A percentile compares a stretch with the other conserved stretches of the same genome.
Evolutionary conservation across 2,113 vertebrate genomes (phyloP).

Genomic region (Heloderma charlesbogerti): DNA sequence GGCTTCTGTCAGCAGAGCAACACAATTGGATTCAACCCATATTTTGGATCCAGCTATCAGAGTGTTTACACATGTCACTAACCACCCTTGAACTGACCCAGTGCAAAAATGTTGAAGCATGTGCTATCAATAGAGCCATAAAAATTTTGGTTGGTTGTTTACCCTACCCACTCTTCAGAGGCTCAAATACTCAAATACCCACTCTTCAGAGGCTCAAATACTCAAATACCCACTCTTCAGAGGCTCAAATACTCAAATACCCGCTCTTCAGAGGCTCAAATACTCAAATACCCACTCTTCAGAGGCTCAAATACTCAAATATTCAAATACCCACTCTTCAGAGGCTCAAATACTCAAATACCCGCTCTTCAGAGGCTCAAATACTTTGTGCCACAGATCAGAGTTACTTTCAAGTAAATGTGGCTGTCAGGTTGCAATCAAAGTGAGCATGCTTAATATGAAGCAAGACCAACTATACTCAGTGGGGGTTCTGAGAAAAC

Average conservation of each 20-base stretch:
- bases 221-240: too few species aligned
- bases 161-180: not conserved
- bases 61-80: not conserved
- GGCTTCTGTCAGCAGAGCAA: too few species aligned
- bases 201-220: too few species aligned
- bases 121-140: not conserved
- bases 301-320: too few species aligned
- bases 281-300: too few species aligned
- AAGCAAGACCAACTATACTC: not conserved
- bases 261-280: too few species aligned
- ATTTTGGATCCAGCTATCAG: not conserved
- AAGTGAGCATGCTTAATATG: not conserved
- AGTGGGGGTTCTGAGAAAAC: not conserved
- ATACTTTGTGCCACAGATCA: too few species aligned
- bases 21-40: not conserved
- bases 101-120: not conserved
- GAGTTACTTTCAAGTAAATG: not conserved
- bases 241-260: too few species aligned
- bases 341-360: too few species aligned
- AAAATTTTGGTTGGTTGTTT: not conserved
- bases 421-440: not conserved
- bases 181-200: not conserved
- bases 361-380: not conserved
- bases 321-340: too few species aligned
- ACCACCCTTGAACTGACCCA: not conserved